Evolutionary conservation across 2,113 vertebrate genomes (phyloP).

Genomic region (Phalacrocorax brasilianus): DNA sequence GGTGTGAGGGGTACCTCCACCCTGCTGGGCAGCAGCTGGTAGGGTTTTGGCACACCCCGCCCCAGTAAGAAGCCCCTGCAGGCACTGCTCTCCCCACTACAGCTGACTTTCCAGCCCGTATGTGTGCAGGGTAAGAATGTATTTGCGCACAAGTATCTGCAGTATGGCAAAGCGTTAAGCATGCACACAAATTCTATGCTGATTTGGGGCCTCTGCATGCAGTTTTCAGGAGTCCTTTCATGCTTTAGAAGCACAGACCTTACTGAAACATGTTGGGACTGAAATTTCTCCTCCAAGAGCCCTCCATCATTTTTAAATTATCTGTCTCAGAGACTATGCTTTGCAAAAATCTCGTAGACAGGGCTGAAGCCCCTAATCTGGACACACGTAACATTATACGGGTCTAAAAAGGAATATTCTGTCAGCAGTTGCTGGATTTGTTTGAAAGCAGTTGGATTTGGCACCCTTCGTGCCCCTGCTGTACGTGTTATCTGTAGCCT

Average conservation of each 20-base stretch:
- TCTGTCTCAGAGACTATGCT: not conserved
- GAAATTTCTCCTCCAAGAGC: not conserved
- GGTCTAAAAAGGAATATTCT: conserved; percentile 7
- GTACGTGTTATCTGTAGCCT: not conserved
- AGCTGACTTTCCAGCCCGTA: not conserved
- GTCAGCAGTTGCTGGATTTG: not conserved
- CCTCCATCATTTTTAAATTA: not conserved
- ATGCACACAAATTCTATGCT: not conserved
- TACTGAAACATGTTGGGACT: not conserved
- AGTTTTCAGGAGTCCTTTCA: not conserved
- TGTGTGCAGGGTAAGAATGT: rapidly evolving
- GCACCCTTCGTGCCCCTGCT: conserved; percentile 1
- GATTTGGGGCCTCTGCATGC: not conserved
- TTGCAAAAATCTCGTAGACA: not conserved
- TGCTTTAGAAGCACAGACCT: not conserved
- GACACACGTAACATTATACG: not conserved
- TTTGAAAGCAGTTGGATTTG: conserved; percentile 6
- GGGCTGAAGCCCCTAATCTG: not conserved
- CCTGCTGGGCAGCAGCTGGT: not conserved
- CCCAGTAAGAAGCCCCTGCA: not conserved
- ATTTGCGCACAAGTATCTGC: not conserved
- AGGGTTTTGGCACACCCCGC: not conserved
- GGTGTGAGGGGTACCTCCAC: rapidly evolving
- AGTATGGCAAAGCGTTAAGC: not conserved
- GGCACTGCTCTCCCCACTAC: rapidly evolving